Base-by-base conservation (phyloP, 1,140 invertebrate genomes). In the Trachymyrmex septentrionalis region DNA sequence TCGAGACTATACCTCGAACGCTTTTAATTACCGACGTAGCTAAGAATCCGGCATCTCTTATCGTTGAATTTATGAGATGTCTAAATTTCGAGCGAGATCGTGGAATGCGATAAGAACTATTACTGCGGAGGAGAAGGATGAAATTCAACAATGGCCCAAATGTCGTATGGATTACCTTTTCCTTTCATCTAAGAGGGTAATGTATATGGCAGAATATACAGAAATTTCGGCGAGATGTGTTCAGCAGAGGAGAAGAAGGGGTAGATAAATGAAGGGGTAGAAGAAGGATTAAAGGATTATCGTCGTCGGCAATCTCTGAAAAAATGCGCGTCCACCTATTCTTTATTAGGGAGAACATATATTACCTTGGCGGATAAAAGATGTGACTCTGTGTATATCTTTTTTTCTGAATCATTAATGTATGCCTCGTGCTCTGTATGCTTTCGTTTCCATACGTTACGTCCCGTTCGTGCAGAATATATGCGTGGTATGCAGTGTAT, bases 281-380 rank as follows among this genome's bases (percentile, higher is more conserved):
- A 38, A 73, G 27, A 61, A 73, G 76, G 86, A 90, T 90, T 90
- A 90, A 76, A 61, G 89, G 86, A 90, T 90, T 90, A 90, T 90
- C 88, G 44, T 67, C 24, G 34, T 21, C 64, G 50, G 89, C 81
- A 90, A 90, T 90, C 89, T 81, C 76, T 53, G 73, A 81, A 77
- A 87, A 88, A 90, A 90, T 66, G 34, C 57, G 57, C 75, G 27
- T 61, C 55, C 50, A 55, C 87, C 69, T 71, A 82, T 73, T 64
- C 44, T 81, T 71, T 86, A 64, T 90, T 90, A 90, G 53, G 55
- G 57, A 71, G 63, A 72, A 76, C 76, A 81, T 71, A 76, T 75
- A 85, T 90, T 87, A 78, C 7, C 19, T 2, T 12, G 48, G 38
- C 19, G 63, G 38, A 59, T 30, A 24, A 63, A 71, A 61, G 19